These are phyloP conservation scores for Bufo bufo DNA, from an alignment of 2,113 vertebrate species.

Conservation along the genomic window DNA sequence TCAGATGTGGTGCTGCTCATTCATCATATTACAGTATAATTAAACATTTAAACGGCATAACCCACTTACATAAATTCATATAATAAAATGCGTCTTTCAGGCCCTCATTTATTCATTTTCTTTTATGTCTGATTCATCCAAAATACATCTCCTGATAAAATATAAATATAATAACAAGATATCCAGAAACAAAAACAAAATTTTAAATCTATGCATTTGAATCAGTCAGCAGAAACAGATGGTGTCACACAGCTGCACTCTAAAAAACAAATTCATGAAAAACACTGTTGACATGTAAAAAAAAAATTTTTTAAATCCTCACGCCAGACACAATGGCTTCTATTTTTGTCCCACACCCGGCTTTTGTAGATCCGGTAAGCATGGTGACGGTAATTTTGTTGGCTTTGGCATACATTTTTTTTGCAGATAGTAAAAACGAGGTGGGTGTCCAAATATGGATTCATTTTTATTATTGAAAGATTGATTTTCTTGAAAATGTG, in stretches of 20 bases:
- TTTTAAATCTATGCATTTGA: constrained; percentile 54
- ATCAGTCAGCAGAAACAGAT: constrained; percentile 53
- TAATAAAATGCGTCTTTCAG: constrained; percentile 46
- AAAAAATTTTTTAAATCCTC: background rate
- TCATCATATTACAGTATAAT: constrained; percentile 17
- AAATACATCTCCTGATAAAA: constrained; percentile 43
- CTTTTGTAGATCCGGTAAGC: background rate
- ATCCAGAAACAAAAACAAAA: constrained; percentile 40
- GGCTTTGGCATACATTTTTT: background rate
- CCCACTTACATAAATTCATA: constrained; percentile 37
- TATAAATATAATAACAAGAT: constrained; percentile 9
- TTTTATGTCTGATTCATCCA: constrained; percentile 42
- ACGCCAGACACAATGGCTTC: background rate
- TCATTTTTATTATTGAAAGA: background rate
- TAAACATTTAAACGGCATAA: constrained; percentile 38
- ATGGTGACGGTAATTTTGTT: constrained; percentile 13
- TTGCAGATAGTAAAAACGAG: background rate
- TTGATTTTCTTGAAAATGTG: background rate
- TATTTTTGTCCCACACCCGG: constrained; percentile 9
- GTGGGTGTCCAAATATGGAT: background rate
- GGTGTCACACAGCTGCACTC: constrained; percentile 52
- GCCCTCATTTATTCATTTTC: constrained; percentile 38
- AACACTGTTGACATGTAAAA: constrained; percentile 35
- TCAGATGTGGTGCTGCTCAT: constrained; percentile 22
- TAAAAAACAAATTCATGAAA: constrained; percentile 45